Evolutionary conservation across 2,113 vertebrate species (phyloP).

Genomic region (Pluvianellus socialis): DNA sequence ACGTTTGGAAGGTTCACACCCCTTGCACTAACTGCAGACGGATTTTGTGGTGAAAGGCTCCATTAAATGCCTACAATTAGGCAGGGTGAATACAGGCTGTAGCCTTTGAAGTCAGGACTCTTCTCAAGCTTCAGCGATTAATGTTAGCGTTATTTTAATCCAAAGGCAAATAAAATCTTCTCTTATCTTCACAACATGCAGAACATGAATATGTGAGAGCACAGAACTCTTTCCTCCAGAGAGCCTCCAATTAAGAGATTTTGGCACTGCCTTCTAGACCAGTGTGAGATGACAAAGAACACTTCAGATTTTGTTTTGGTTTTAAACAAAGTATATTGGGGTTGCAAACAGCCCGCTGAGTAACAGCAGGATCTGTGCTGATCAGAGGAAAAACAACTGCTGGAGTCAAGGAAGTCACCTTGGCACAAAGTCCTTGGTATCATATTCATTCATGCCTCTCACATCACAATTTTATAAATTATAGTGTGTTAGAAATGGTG

Average conservation of each 20-base stretch:
- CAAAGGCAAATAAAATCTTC: conserved; percentile 30
- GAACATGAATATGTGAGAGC: background rate
- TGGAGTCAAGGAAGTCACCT: conserved; percentile 48
- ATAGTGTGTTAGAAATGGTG: background rate
- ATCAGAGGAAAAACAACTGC: conserved; percentile 56
- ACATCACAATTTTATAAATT: background rate
- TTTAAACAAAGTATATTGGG: background rate
- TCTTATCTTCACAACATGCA: background rate
- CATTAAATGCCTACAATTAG: background rate
- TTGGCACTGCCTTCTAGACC: conserved; percentile 7
- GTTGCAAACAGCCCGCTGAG: conserved; percentile 9
- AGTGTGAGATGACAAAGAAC: conserved; percentile 2
- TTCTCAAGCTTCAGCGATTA: conserved; percentile 25
- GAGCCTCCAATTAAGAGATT: conserved; percentile 35
- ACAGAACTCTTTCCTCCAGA: background rate
- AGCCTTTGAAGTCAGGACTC: background rate
- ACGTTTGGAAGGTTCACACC: background rate
- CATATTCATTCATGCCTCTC: background rate
- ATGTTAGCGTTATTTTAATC: conserved; percentile 24
- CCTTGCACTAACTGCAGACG: background rate
- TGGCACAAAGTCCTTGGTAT: conserved; percentile 21
- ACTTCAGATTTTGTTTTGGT: conserved; percentile 50
- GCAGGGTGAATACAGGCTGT: background rate
- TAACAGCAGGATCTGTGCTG: conserved; percentile 46
- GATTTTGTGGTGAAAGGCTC: background rate